Base-by-base conservation (phyloP, 1,140 invertebrate species). In the Zaprionus inermis region DNA sequence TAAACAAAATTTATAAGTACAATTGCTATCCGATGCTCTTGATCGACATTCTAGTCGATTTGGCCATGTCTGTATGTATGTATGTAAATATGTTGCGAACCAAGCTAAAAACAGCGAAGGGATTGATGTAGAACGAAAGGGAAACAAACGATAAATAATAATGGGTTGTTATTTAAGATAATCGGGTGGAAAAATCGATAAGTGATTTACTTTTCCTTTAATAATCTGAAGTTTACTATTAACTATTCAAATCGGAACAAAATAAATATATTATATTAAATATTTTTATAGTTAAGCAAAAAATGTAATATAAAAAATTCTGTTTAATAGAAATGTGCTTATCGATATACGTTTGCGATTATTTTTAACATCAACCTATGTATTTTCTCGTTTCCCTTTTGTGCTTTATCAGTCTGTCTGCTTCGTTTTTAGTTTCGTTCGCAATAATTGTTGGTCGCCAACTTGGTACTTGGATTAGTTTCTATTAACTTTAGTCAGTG, bases 381-480 rank as follows among this genome's bases (percentile, higher is more conserved):
- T 67, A 57, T 66, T 72, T 67, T 54, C 55, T 38, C 20, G 61
- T 71, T 65, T 71, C 63, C 63, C 51, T 46, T 66, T 72, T 51
- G 55, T 59, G 36, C 55, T 59, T 66, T 72, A 67, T 72, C 63
- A 72, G 63, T 72, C 63, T 65, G 61, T 72, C 70, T 72, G 63
- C 70, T 72, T 72, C 61, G 54, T 58, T 66, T 55, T 58, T 63
- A 38, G 38, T 28, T 66, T 72, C 55, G 63, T 66, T 72, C 51
- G 59, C 67, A 70, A 70, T 70, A 70, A 70, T 70, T 56, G 58
- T 72, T 57, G 55, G 63, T 72, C 61, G 55, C 46, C 65, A 72
- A 58, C 44, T 65, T 66, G 46, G 44, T 32, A 66, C 30, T 60
- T 52, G 51, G 64, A 73, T 58, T 56, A 67, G 12, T 61, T 69